Conservation (phyloP, 2,888 invertebrate genomes). For the Lasioglossum calceatum region DNA sequence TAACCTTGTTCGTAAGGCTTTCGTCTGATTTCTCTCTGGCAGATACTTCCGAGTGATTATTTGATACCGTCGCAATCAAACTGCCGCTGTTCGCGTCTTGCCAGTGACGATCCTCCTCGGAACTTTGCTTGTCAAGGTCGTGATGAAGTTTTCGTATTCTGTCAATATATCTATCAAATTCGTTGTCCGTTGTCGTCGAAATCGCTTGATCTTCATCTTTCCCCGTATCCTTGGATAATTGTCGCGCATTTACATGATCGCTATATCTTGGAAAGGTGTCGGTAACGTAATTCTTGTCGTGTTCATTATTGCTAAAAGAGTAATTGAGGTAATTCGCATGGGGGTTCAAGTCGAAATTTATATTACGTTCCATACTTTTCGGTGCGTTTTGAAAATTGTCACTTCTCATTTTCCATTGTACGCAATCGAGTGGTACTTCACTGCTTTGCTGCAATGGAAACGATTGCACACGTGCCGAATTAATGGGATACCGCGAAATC, state of each 20-base stretch:
- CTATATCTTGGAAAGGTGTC: not conserved
- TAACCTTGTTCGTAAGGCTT: slow-evolving; percentile 60
- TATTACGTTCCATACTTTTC: not conserved
- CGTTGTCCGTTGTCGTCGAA: slow-evolving; percentile 66
- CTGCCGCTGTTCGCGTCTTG: slow-evolving; percentile 80
- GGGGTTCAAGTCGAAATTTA: not conserved
- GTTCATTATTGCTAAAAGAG: slow-evolving; percentile 8
- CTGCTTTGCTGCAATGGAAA: not conserved
- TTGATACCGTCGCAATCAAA: slow-evolving; percentile 77
- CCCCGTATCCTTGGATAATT: not conserved
- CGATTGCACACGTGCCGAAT: not conserved
- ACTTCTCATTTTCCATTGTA: not conserved
- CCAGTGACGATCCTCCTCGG: slow-evolving; percentile 71
- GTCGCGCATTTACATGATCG: not conserved
- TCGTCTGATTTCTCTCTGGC: slow-evolving; percentile 49
- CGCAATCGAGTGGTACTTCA: not conserved
- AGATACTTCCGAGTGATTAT: slow-evolving; percentile 65
- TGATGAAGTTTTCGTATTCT: slow-evolving; percentile 76
- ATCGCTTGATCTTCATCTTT: slow-evolving; percentile 30
- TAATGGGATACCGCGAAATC: slow-evolving; percentile 8
- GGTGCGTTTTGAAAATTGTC: not conserved
- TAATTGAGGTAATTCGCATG: slow-evolving; percentile 37
- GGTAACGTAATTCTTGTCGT: slow-evolving; percentile 12
- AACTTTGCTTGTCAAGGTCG: slow-evolving; percentile 66
- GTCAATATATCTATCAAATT: slow-evolving; percentile 78